Conservation (phyloP, 1,140 invertebrate species). For the Aporrectodea caliginosa region DNA sequence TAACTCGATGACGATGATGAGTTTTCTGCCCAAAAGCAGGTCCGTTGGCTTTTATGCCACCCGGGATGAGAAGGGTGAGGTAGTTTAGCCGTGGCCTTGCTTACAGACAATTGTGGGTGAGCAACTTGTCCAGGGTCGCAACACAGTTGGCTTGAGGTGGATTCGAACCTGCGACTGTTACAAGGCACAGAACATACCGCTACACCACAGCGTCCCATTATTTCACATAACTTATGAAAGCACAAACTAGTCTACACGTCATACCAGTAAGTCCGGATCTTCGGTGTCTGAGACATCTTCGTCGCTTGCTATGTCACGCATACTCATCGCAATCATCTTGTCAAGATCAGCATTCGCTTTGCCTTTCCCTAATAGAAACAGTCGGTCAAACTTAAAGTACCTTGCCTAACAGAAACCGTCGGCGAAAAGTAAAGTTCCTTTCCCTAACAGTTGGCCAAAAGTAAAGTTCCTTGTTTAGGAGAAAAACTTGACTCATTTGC, state of each 20-base stretch:
- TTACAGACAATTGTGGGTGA: too few relatives aligned
- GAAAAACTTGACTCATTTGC: not conserved
- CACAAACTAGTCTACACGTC: slow-evolving; percentile 18
- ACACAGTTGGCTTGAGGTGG: too few relatives aligned
- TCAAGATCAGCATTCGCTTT: slow-evolving; percentile 54
- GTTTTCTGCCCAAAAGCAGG: too few relatives aligned
- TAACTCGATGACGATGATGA: too few relatives aligned
- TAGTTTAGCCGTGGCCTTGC: too few relatives aligned
- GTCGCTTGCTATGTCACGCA: slow-evolving; percentile 69
- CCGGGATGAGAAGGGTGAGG: too few relatives aligned
- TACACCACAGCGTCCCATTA: too few relatives aligned
- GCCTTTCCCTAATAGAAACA: not conserved
- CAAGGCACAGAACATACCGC: too few relatives aligned
- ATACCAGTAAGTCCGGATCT: slow-evolving; percentile 45
- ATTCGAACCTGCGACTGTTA: too few relatives aligned
- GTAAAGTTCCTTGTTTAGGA: not conserved
- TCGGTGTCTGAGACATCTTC: slow-evolving; percentile 61
- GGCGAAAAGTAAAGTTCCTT: not conserved
- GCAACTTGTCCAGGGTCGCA: too few relatives aligned
- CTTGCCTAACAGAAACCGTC: not conserved
- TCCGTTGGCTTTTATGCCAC: too few relatives aligned
- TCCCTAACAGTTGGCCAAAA: not conserved
- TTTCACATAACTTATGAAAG: slow-evolving; percentile 36
- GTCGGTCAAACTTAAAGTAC: not conserved
- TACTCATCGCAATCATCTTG: slow-evolving; percentile 68